Percentiles rank a stretch among this genome's conserved stretches.
Conservation (phyloP, 1,140 invertebrate genomes). For the Diprion similis region DNA sequence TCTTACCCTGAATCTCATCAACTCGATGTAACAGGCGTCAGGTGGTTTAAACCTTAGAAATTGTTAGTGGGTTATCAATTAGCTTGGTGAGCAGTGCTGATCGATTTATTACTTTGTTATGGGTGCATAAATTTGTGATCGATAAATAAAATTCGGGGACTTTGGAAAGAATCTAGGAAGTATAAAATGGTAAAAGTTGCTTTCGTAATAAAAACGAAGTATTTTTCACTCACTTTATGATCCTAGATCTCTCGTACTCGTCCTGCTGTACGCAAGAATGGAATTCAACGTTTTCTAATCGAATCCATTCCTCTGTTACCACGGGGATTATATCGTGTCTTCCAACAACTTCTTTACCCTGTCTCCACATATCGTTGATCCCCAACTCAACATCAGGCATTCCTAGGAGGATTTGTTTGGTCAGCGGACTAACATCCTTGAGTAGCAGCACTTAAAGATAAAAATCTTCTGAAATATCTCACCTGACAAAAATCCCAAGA, state of each 20-base stretch:
- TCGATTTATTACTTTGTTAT: conserved; percentile 18
- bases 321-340: conserved; percentile 99
- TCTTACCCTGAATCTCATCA: conserved; percentile 95
- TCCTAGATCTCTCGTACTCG: conserved; percentile 89
- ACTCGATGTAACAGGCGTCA: conserved; percentile 97
- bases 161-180: conserved; percentile 10
- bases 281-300: conserved; percentile 93
- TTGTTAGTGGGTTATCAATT: conserved; percentile 27
- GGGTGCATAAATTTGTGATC: background rate
- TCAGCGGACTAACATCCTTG: background rate
- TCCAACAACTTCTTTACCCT: conserved; percentile 98
- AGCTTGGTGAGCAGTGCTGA: conserved; percentile 12
- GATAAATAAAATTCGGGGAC: background rate
- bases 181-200: background rate
- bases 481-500: conserved; percentile 90
- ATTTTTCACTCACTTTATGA: conserved; percentile 78
- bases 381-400: conserved; percentile 97
- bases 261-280: conserved; percentile 92
- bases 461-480: conserved; percentile 28
- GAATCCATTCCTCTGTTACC: conserved; percentile 99
- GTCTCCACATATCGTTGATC: conserved; percentile 94
- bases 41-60: conserved; percentile 90
- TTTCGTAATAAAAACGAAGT: background rate
- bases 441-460: background rate
- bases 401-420: conserved; percentile 60